These are phyloP conservation scores for Nymphalis urticae DNA, from an alignment of 2,888 invertebrate species.

Conservation along the genomic window DNA sequence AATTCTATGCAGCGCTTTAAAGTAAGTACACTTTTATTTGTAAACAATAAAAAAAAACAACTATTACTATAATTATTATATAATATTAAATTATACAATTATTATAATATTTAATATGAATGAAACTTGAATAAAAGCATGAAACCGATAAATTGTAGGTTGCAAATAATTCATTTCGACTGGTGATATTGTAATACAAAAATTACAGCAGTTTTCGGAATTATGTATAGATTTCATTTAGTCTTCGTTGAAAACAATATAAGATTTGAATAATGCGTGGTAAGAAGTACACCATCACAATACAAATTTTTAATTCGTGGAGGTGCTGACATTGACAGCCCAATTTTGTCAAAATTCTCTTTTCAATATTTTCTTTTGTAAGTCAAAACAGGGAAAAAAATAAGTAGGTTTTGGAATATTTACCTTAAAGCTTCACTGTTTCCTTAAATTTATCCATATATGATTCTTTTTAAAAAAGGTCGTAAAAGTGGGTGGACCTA, in stretches of 20 bases:
- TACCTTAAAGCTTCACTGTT: constrained; percentile 10
- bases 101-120: no score
- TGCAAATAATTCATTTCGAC: no score
- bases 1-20: background rate
- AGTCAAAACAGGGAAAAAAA: constrained; percentile 34
- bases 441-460: constrained; percentile 16
- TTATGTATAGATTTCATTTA: no score
- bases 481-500: constrained; percentile 71
- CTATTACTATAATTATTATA: no score
- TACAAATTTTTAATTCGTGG: constrained; percentile 51
- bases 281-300: constrained; percentile 18
- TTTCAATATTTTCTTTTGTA: constrained; percentile 44
- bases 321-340: constrained; percentile 60
- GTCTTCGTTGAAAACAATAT: background rate
- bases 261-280: constrained; percentile 4
- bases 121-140: no score
- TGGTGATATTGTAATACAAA: no score
- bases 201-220: no score
- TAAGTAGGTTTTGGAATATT: constrained; percentile 25
- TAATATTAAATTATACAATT: no score
- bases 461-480: constrained; percentile 18
- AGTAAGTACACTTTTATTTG: background rate
- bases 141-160: no score
- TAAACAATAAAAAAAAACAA: no score
- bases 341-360: constrained; percentile 62